Conservation (phyloP, 2,113 vertebrate genomes). For the Clarias magur region DNA sequence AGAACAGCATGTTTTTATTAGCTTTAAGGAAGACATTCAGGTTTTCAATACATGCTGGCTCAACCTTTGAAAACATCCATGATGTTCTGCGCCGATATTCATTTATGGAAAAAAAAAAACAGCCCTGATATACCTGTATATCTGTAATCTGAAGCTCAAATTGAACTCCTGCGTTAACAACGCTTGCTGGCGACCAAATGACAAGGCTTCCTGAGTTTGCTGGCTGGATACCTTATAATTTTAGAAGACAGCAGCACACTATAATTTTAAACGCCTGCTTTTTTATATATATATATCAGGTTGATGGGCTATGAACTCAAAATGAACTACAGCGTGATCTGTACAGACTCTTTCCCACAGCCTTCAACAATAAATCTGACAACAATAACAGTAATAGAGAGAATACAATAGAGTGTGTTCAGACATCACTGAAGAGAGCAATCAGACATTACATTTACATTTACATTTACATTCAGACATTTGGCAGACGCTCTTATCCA, state of each 20-base stretch:
- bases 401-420: not conserved
- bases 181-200: not conserved
- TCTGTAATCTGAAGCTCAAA: slow-evolving; percentile 6
- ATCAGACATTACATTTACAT: not conserved
- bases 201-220: not conserved
- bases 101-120: not conserved
- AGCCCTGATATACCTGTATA: not conserved
- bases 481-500: no score
- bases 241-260: not conserved
- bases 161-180: slow-evolving; percentile 13
- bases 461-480: no score
- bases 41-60: slow-evolving; percentile 31
- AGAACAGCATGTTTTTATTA: slow-evolving; percentile 23
- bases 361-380: not conserved
- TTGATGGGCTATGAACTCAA: not conserved
- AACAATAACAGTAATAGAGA: not conserved
- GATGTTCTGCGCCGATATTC: not conserved
- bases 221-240: slow-evolving; percentile 18
- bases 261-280: slow-evolving; percentile 2
- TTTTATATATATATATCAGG: not conserved
- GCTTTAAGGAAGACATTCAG: slow-evolving; percentile 42
- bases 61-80: not conserved
- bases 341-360: slow-evolving; percentile 8
- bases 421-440: not conserved
- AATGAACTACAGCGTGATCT: not conserved